A percentile compares a stretch with the other conserved stretches of the same genome.
These are phyloP conservation scores for Scaptomyza montana DNA, from an alignment of 1,140 invertebrate genomes.

Conservation along the genomic window DNA sequence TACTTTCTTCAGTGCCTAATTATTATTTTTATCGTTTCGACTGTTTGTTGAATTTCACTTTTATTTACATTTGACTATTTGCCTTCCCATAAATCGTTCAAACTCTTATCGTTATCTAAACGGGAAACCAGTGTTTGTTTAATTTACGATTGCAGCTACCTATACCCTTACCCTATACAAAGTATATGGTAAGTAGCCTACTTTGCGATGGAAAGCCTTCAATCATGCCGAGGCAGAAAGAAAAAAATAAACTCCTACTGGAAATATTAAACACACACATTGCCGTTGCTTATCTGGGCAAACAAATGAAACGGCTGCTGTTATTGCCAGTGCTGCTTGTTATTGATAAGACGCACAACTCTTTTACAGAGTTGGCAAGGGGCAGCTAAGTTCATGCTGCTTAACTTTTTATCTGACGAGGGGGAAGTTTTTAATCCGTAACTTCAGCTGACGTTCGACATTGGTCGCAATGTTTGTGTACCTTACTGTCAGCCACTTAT, in stretches of 20 bases:
- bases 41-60: neutral
- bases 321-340: conserved; percentile 20
- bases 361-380: conserved; percentile 11
- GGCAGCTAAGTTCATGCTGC: conserved; percentile 14
- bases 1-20: no score
- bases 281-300: conserved; percentile 60
- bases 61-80: conserved; percentile 46
- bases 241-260: conserved; percentile 29
- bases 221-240: conserved; percentile 41
- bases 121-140: conserved; percentile 39
- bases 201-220: conserved; percentile 64
- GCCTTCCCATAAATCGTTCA: conserved; percentile 70
- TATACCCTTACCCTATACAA: neutral
- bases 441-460: conserved; percentile 44
- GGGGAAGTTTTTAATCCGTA: conserved; percentile 38
- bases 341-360: conserved; percentile 64
- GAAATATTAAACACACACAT: conserved; percentile 34
- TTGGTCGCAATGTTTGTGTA: conserved; percentile 22
- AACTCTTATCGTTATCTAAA: conserved; percentile 63
- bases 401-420: conserved; percentile 44
- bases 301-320: conserved; percentile 29
- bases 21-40: conserved; percentile 72
- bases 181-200: neutral
- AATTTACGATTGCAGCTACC: conserved; percentile 48
- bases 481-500: conserved; percentile 18